Base-by-base conservation (phyloP, 2,113 vertebrate species). In the Carassius auratus region DNA sequence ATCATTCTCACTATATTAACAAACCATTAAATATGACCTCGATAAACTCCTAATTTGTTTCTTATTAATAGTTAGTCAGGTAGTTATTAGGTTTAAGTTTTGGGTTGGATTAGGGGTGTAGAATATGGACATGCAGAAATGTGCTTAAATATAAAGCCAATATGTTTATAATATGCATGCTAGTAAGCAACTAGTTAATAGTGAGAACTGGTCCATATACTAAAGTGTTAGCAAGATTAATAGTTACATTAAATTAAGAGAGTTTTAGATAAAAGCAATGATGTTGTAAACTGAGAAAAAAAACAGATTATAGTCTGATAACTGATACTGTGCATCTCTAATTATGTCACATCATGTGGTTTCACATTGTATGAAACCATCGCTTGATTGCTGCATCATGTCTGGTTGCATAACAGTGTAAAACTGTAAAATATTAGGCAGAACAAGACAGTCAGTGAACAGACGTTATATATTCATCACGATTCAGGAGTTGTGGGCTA, bases 401-500 rank as follows among this genome's bases (percentile, higher is more conserved):
- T 66, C 55, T 57, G 76, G 86, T 52, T 84, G 75, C 8, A 76
- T 55, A 76, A 55, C 48, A 30, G 13, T 4, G 8, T 59, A 9
- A 76, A 84, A n/a, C 75, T 21, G 4, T 50, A 69, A 62, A 71
- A 42, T 15, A 19, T 33, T n/a, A 33, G 26, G 14, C n/a, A 76
- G 76, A 30, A 50, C 68, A 71, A 71, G 68, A 71, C 68, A 12
- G 57, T 33, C 15, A n/a, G 17, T 12, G 66, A 23, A 59, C 52
- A 33, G 13, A 59, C 2, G 26, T 84, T 69, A 59, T 62, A 75
- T 80, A 75, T 84, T 79, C 33, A 83, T 83, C 42, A 59, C 12
- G n/a, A n/a, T 83, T 74, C 26, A 69, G 55, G 68, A 76, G 62
- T 77, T 64, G 50, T 62, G 66, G 66, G 71, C 48, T 68, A 62